Evolutionary conservation across 2,113 vertebrate species (phyloP), one percentile per base, ranked within the genome.

Genomic region (Climacteris rufus): DNA sequence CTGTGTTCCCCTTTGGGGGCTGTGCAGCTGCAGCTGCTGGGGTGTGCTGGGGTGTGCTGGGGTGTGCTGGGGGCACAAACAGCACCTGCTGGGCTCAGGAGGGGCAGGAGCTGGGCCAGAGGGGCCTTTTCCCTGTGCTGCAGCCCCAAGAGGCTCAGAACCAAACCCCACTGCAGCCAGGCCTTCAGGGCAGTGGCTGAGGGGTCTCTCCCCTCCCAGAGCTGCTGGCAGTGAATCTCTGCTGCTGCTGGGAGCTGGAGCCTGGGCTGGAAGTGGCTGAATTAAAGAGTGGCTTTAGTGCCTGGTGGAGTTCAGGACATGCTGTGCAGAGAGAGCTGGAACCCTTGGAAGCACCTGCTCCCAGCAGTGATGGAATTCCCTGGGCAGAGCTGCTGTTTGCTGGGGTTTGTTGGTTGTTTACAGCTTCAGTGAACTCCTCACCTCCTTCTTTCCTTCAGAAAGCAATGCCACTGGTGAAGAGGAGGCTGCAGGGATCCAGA

Each of bases 381-480:
- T 21, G 37, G 44, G 59, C 42, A 57, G 42, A 57, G 76, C 57
- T 72, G 86, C 1, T 64, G 53, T 59, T 76, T 66, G 52, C 31
- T 68, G 17, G 25, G 71, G 44, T 9, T 21, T 40, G 30, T 49
- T 40, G 50, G 5, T 65, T 40, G 27, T 22, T 40, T 39, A 25
- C 37, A 30, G 11, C n/a, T 76, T 40, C 20, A 10, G 52, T 82
- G 13, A 47, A 83, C n/a, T 61, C 45, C 18, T 31, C 60, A n/a
- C 20, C 49, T 75, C 21, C 72, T 74, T 70, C 20, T 24, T 19
- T 66, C 52, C 60, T 31, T 11, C 30, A 98, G 98, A 89, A 59
- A 56, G 84, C 45, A 70, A 11, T 77, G 71, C 97, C 44, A 4
- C 75, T 84, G 66, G 35, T 87, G 65, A 94, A 19, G 94, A 94